These are phyloP conservation scores for Poecilobothrus nobilitatus DNA, from an alignment of 2,888 invertebrate species.

Conservation along the genomic window DNA sequence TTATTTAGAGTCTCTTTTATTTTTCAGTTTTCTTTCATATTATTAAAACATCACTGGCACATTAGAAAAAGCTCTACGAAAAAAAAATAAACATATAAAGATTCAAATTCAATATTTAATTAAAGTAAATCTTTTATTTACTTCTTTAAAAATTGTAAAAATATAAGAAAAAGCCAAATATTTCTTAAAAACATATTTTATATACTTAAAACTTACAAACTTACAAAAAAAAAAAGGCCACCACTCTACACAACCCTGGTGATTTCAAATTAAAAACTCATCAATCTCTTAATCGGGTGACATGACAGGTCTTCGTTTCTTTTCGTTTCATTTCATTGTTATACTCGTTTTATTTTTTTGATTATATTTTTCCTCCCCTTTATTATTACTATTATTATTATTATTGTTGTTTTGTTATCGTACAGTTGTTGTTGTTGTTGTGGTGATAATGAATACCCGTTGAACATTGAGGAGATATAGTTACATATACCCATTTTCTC, in stretches of 20 bases:
- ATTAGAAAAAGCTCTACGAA: neutral
- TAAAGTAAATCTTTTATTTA: neutral
- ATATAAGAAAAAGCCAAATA: neutral
- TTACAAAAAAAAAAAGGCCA: too few relatives aligned
- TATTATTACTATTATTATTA: too few relatives aligned
- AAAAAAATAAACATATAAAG: neutral
- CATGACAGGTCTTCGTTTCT: neutral
- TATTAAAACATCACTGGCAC: neutral
- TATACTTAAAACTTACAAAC: too few relatives aligned
- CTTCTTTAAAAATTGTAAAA: neutral
- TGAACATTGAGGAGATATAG: too few relatives aligned
- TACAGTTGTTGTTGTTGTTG: too few relatives aligned
- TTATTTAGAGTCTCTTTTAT: neutral
- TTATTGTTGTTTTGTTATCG: too few relatives aligned
- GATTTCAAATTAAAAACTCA: neutral
- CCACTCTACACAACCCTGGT: neutral
- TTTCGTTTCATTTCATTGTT: neutral
- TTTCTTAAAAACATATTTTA: too few relatives aligned
- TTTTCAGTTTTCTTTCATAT: neutral
- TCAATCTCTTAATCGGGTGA: constrained; percentile 2
- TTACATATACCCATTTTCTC: too few relatives aligned
- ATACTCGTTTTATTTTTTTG: neutral
- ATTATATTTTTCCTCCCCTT: too few relatives aligned
- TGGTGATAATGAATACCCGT: too few relatives aligned
- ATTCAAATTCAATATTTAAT: neutral